Percentiles rank a stretch among this genome's conserved stretches.
Evolutionary conservation across 2,888 invertebrate genomes (phyloP).

Genomic region (Thecocarcelia acutangulata): DNA sequence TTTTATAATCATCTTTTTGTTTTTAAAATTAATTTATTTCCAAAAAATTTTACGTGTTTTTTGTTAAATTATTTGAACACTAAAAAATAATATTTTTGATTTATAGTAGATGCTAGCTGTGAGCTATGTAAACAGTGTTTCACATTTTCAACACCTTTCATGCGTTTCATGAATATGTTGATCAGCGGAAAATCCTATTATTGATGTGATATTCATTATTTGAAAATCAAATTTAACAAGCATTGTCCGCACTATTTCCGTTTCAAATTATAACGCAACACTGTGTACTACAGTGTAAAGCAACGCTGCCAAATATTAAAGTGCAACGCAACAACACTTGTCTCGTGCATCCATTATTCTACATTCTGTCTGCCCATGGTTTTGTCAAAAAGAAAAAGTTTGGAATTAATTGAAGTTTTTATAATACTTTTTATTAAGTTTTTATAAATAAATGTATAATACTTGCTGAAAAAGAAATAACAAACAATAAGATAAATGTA

Average conservation of each 20-base stretch:
- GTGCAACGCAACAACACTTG: constrained; percentile 49
- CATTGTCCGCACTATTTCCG: not conserved
- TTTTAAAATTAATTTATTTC: too few relatives aligned
- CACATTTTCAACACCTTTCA: too few relatives aligned
- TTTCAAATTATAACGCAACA: not conserved
- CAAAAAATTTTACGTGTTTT: too few relatives aligned
- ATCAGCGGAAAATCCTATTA: too few relatives aligned
- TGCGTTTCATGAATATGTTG: too few relatives aligned
- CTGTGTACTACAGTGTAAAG: not conserved
- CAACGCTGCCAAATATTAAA: not conserved
- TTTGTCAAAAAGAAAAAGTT: constrained; percentile 54
- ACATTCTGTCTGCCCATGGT: constrained; percentile 55
- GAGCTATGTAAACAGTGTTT: too few relatives aligned
- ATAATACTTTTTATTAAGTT: constrained; percentile 52
- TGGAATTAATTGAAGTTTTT: constrained; percentile 57
- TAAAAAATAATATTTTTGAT: too few relatives aligned
- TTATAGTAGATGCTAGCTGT: too few relatives aligned
- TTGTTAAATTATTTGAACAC: too few relatives aligned
- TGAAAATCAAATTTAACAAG: not conserved
- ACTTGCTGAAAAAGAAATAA: constrained; percentile 17
- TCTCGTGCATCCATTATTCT: constrained; percentile 59
- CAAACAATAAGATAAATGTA: constrained; percentile 12
- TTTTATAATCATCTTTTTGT: too few relatives aligned
- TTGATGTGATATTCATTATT: too few relatives aligned
- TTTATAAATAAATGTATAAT: constrained; percentile 36